A percentile compares a stretch with the other conserved stretches of the same genome.
These are phyloP conservation scores for Planococcus citri DNA, from an alignment of 1,140 invertebrate genomes.

Conservation along the genomic window DNA sequence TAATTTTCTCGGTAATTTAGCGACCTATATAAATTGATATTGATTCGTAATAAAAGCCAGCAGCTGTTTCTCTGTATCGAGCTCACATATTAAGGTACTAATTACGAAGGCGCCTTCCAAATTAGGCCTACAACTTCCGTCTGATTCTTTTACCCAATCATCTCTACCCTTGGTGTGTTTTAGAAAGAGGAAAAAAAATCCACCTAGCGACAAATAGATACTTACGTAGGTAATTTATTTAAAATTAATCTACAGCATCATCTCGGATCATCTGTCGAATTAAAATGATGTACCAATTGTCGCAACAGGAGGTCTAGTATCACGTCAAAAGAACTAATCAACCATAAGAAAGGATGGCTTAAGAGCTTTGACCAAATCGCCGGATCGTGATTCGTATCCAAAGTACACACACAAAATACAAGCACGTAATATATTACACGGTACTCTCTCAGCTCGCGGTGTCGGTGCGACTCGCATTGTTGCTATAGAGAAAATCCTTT, in stretches of 20 bases:
- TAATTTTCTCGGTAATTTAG: neutral
- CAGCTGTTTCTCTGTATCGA: neutral
- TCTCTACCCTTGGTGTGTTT: no score
- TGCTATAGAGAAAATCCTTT: no score
- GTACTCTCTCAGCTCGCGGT: no score
- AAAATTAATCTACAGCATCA: no score
- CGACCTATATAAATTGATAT: neutral
- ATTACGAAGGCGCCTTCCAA: neutral
- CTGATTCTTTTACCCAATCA: no score
- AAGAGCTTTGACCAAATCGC: neutral
- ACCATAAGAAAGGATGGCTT: neutral
- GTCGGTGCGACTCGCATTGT: no score
- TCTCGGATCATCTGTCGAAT: neutral
- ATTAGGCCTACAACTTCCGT: neutral
- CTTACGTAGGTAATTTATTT: no score
- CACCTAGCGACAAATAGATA: no score
- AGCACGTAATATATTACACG: neutral
- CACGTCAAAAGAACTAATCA: neutral
- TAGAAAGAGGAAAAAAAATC: no score
- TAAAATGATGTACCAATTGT: slow-evolving; percentile 1
- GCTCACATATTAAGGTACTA: neutral
- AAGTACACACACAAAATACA: neutral
- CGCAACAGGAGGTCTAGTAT: neutral
- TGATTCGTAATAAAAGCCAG: neutral
- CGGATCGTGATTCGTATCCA: neutral